A percentile compares a stretch with the other conserved stretches of the same genome.
These are phyloP conservation scores for Phylloscopus trochiloides DNA, from an alignment of 2,113 vertebrate species.

Conservation along the genomic window DNA sequence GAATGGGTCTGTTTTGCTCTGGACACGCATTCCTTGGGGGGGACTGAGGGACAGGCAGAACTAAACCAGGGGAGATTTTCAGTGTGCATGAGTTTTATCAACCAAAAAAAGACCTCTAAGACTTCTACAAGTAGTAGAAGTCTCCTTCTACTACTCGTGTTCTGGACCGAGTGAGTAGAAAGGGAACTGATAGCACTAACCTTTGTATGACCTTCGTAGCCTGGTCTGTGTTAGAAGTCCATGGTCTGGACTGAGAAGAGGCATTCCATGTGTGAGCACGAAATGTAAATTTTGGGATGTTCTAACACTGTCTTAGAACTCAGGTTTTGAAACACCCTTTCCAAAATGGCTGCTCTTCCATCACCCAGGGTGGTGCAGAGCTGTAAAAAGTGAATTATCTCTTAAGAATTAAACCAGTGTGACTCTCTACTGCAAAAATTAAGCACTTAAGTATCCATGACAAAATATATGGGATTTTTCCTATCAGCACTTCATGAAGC, in stretches of 20 bases:
- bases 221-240: not conserved
- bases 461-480: not conserved
- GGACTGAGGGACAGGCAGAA: not conserved
- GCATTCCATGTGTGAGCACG: fast-evolving
- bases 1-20: not conserved
- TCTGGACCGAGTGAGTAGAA: not conserved
- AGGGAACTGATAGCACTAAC: not conserved
- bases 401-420: not conserved
- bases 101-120: not conserved
- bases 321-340: not conserved
- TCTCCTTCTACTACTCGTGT: not conserved
- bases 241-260: not conserved
- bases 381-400: not conserved
- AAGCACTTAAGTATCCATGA: not conserved
- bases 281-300: not conserved
- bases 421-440: not conserved
- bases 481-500: not conserved
- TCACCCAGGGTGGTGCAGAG: not conserved
- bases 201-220: fast-evolving
- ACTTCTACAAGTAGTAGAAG: not conserved
- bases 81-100: fast-evolving
- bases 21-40: fast-evolving
- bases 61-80: not conserved
- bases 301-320: not conserved
- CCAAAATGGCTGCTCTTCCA: not conserved